Evolutionary conservation across 2,113 vertebrate genomes (phyloP).

Genomic region (Nothocercus julius): DNA sequence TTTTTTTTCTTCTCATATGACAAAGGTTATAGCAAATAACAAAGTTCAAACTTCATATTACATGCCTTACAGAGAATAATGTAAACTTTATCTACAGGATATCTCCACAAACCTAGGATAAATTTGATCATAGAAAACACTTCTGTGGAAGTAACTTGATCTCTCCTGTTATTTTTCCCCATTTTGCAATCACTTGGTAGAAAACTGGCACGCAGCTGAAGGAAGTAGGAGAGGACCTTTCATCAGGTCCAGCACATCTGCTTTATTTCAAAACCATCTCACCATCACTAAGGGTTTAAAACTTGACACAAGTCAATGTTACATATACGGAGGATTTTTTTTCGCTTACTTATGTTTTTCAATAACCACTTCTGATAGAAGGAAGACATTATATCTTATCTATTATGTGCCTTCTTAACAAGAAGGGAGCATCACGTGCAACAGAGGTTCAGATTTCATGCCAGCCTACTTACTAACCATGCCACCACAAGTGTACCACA

Average conservation of each 20-base stretch:
- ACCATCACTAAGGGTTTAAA: not conserved
- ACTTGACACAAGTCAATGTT: not conserved
- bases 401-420: not conserved
- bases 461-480: not conserved
- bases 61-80: not conserved
- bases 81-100: not conserved
- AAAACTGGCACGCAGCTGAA: not conserved
- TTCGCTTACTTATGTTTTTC: not conserved
- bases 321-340: rapidly evolving
- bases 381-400: not conserved
- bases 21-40: not conserved
- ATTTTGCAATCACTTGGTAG: not conserved
- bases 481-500: not conserved
- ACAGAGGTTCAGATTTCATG: not conserved
- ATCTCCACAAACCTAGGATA: not conserved
- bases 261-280: not conserved
- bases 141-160: not conserved
- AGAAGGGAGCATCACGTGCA: not conserved
- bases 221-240: not conserved
- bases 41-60: not conserved
- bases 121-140: not conserved
- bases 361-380: not conserved
- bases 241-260: rapidly evolving
- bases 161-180: not conserved
- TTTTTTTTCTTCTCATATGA: not conserved